Percentiles rank a stretch among this genome's conserved stretches.
phyloP scores from a whole-genome alignment of 2,113 vertebrate species.

The Lathamus discolor region DNA sequence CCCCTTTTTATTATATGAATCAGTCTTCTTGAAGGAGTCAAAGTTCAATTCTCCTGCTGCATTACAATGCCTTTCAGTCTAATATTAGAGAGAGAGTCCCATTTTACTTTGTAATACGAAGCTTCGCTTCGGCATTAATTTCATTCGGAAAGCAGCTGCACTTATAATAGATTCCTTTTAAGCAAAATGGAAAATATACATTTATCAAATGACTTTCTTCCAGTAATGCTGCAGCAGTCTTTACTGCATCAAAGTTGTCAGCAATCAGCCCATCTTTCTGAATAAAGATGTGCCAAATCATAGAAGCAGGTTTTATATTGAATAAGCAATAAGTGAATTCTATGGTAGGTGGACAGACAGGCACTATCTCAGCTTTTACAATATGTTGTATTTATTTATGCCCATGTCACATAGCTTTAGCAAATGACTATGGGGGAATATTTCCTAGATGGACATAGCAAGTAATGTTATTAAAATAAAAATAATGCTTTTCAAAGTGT shows the following conservation, averaged over 20 bases:
- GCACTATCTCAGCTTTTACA: not conserved
- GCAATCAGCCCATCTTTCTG: conserved; percentile 64
- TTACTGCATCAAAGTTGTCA: conserved; percentile 70
- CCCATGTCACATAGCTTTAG: not conserved
- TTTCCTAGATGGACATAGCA: conserved; percentile 2
- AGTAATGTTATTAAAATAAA: not conserved
- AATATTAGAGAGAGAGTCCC: conserved; percentile 74
- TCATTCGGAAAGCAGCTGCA: conserved; percentile 74
- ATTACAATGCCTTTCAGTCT: conserved; percentile 76
- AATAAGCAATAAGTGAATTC: conserved; percentile 54
- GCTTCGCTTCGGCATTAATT: conserved; percentile 75
- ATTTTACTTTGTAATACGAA: conserved; percentile 79
- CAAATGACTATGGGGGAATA: not conserved
- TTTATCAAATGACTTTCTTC: conserved; percentile 77
- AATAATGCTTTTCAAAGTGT: not conserved
- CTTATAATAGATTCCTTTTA: conserved; percentile 78
- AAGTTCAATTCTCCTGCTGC: conserved; percentile 74
- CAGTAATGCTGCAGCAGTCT: conserved; percentile 63
- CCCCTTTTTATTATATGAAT: conserved; percentile 73
- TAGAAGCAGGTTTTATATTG: conserved; percentile 2
- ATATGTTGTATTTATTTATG: conserved; percentile 28
- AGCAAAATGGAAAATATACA: conserved; percentile 77
- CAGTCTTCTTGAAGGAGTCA: conserved; percentile 75
- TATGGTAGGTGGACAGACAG: conserved; percentile 12
- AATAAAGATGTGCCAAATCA: conserved; percentile 59